A percentile compares a stretch with the other conserved stretches of the same genome.
Conservation (phyloP, 2,113 vertebrate genomes). For the Oxygymnocypris stewartii region DNA sequence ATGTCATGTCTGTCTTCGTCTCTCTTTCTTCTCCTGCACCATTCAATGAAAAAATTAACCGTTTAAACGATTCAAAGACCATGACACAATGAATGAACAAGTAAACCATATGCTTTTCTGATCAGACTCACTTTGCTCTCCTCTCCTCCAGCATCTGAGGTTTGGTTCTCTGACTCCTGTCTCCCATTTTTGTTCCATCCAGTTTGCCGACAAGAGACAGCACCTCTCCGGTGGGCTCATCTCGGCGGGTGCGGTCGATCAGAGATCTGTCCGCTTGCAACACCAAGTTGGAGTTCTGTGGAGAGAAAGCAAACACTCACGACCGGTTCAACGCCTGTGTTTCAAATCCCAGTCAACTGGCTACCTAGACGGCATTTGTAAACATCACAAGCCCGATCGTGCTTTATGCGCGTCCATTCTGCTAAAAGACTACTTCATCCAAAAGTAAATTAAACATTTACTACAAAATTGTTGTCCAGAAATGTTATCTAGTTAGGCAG, state of each 20-base stretch:
- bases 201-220: slow-evolving; percentile 93
- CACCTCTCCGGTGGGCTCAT: slow-evolving; percentile 95
- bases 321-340: too few relatives aligned
- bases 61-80: background rate
- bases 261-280: slow-evolving; percentile 96
- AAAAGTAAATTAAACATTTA: too few relatives aligned
- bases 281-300: slow-evolving; percentile 94
- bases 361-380: background rate
- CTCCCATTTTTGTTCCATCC: slow-evolving; percentile 95
- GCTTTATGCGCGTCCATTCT: too few relatives aligned
- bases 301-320: background rate
- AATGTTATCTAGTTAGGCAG: background rate
- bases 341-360: background rate
- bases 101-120: background rate
- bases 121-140: slow-evolving; percentile 84
- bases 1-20: slow-evolving; percentile 96
- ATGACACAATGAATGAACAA: background rate
- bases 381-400: background rate
- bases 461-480: too few relatives aligned
- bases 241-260: slow-evolving; percentile 93
- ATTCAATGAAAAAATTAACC: background rate
- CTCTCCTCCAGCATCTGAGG: slow-evolving; percentile 95
- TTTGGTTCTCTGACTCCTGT: slow-evolving; percentile 93
- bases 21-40: slow-evolving; percentile 86
- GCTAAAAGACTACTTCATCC: background rate